Evolutionary conservation across 2,888 invertebrate genomes (phyloP).

Genomic region (Eilema griseolum): DNA sequence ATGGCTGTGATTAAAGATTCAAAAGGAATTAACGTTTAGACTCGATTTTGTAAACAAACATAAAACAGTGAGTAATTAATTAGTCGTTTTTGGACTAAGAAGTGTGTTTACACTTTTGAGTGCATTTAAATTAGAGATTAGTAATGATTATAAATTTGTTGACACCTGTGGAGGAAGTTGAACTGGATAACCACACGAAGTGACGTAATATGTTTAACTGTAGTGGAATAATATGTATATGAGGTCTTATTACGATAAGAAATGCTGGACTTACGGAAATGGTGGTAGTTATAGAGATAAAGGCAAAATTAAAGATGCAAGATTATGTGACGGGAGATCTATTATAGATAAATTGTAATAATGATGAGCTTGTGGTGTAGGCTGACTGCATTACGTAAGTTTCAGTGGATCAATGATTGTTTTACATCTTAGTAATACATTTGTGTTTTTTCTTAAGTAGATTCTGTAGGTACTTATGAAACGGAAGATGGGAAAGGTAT

Average conservation of each 20-base stretch:
- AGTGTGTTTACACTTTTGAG: conserved; percentile 30
- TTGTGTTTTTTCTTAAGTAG: no score
- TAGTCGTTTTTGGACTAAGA: conserved; percentile 22
- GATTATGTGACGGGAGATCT: not conserved
- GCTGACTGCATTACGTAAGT: not conserved
- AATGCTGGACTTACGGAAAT: not conserved
- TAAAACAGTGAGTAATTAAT: conserved; percentile 38
- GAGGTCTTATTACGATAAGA: not conserved
- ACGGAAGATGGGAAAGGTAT: no score
- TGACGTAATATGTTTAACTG: not conserved
- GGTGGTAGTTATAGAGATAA: not conserved
- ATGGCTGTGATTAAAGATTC: conserved; percentile 26
- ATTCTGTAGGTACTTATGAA: no score
- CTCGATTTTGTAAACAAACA: conserved; percentile 26
- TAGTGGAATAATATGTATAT: not conserved
- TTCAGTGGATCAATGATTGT: not conserved
- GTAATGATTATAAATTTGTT: conserved; percentile 21
- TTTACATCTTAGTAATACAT: no score
- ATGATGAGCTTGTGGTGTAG: no score
- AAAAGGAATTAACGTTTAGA: conserved; percentile 12
- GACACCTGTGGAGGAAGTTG: conserved; percentile 12
- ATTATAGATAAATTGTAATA: not conserved
- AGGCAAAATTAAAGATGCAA: not conserved
- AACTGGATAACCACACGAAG: not conserved
- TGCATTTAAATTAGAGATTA: not conserved